These are phyloP conservation scores for Sinonovacula constricta DNA, from an alignment of 1,140 invertebrate species.

Conservation along the genomic window DNA sequence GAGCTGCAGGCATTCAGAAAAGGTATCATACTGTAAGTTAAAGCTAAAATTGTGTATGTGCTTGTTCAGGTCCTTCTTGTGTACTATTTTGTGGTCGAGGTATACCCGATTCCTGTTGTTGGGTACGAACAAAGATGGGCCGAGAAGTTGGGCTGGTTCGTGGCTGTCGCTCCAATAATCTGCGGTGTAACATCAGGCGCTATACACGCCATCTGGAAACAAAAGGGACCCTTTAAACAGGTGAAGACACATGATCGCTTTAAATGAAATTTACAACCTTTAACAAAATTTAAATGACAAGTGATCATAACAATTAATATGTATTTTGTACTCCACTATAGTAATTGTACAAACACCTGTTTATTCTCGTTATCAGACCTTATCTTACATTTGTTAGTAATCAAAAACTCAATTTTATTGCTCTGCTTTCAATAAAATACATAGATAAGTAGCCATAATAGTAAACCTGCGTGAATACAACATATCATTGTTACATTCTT, in stretches of 20 bases:
- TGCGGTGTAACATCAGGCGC: constrained; percentile 66
- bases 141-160: constrained; percentile 68
- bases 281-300: neutral
- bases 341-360: constrained; percentile 2
- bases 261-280: neutral
- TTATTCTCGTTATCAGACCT: too few species aligned
- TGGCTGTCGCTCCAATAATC: constrained; percentile 62
- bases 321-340: neutral
- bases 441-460: too few species aligned
- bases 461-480: too few species aligned
- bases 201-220: constrained; percentile 62
- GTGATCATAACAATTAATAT: neutral
- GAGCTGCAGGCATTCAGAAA: too few species aligned
- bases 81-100: constrained; percentile 71
- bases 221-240: constrained; percentile 66
- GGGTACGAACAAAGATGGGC: constrained; percentile 69
- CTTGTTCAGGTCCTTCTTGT: constrained; percentile 68
- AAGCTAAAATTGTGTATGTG: too few species aligned
- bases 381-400: too few species aligned
- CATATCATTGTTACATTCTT: too few species aligned
- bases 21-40: too few species aligned
- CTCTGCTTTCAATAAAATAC: too few species aligned
- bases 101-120: constrained; percentile 68
- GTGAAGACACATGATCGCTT: constrained; percentile 38
- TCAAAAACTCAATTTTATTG: too few species aligned